Percentiles rank a stretch among this genome's conserved stretches.
phyloP scores from a whole-genome alignment of 2,888 invertebrate genomes.

The Keiferia lycopersicella region DNA sequence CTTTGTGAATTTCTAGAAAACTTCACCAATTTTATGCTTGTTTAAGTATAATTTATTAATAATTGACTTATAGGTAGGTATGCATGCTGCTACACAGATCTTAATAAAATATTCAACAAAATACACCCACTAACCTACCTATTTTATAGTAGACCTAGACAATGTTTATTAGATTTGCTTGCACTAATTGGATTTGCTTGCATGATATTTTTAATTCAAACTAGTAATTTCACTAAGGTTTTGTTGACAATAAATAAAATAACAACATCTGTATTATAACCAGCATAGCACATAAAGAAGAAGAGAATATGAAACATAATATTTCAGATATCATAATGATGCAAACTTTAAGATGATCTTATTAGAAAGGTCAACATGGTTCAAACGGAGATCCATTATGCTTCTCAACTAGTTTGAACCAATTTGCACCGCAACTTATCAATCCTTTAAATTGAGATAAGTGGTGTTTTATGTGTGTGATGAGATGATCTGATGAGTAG shows the following conservation, averaged over 20 bases:
- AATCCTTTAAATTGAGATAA: conserved; percentile 5
- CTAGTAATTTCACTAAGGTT: no score
- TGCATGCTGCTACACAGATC: conserved; percentile 34
- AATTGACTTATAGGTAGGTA: no score
- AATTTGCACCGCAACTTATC: conserved; percentile 9
- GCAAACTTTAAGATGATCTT: neutral
- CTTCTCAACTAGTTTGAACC: conserved; percentile 17
- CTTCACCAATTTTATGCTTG: conserved; percentile 32
- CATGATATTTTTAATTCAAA: no score
- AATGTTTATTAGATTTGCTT: neutral
- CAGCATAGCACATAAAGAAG: no score
- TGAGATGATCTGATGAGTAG: no score
- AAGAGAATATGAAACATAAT: no score
- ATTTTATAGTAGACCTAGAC: neutral
- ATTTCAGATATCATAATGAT: neutral
- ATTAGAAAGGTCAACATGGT: neutral
- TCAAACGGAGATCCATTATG: neutral
- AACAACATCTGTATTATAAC: no score
- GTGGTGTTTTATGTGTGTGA: neutral
- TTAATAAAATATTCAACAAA: neutral
- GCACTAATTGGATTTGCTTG: no score
- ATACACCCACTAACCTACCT: neutral
- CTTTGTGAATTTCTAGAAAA: conserved; percentile 28
- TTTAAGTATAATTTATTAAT: neutral
- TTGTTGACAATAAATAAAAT: no score